Percentiles rank a stretch among this genome's conserved stretches.
These are phyloP conservation scores for Drosophila funebris DNA, from an alignment of 1,140 invertebrate species.

Conservation along the genomic window DNA sequence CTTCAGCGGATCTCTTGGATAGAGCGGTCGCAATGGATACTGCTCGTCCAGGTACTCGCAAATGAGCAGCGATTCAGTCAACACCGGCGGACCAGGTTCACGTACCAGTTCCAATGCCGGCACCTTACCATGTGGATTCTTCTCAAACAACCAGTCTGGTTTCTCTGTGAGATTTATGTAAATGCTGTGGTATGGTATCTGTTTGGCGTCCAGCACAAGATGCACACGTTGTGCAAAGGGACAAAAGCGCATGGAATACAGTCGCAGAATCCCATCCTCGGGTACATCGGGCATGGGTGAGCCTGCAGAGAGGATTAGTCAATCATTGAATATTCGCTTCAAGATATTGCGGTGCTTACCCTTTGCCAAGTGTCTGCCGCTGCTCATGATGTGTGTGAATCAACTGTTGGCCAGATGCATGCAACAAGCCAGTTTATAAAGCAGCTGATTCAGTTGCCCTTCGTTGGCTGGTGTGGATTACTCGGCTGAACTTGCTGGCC, in stretches of 20 bases:
- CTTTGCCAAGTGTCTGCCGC: constrained; percentile 73
- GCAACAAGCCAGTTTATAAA: constrained; percentile 43
- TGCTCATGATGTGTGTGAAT: constrained; percentile 61
- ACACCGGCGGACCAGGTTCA: constrained; percentile 85
- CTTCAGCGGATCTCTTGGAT: constrained; percentile 89
- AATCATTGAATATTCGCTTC: background rate
- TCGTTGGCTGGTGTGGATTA: constrained; percentile 42
- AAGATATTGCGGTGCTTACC: constrained; percentile 25
- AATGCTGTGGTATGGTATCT: constrained; percentile 93
- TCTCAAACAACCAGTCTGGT: constrained; percentile 90
- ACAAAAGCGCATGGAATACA: constrained; percentile 96
- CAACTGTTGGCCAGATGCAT: constrained; percentile 48
- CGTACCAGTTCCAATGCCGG: constrained; percentile 90
- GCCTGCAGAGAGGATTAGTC: constrained; percentile 84
- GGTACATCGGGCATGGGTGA: constrained; percentile 86
- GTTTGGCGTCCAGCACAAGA: constrained; percentile 92
- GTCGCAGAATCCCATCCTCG: constrained; percentile 88
- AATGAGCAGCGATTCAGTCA: constrained; percentile 93
- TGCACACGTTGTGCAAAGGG: constrained; percentile 94
- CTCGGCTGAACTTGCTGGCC: constrained; percentile 56
- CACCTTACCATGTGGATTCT: constrained; percentile 91
- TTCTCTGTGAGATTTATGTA: constrained; percentile 93
- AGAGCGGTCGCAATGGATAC: constrained; percentile 88
- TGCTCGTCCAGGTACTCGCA: constrained; percentile 94
- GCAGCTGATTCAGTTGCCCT: constrained; percentile 35